phyloP scores from a whole-genome alignment of 2,113 vertebrate genomes.

The Crotalus horridus region DNA sequence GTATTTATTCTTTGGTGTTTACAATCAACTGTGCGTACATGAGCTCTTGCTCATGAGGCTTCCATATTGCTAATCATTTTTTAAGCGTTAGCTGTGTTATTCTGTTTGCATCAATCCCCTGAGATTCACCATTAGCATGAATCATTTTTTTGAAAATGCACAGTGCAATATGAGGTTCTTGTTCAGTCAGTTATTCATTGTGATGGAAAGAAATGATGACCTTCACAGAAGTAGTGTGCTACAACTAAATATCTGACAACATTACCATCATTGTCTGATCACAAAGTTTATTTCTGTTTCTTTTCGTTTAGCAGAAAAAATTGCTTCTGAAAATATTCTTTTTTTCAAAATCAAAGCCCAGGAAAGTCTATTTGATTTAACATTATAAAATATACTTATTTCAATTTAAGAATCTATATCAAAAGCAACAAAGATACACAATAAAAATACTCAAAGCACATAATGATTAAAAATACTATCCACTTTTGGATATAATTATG shows the following conservation, averaged over 20 bases:
- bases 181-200: constrained; percentile 72
- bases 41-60: constrained; percentile 59
- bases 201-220: constrained; percentile 72
- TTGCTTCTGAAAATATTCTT: background rate
- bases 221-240: constrained; percentile 69
- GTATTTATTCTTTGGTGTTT: constrained; percentile 76
- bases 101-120: constrained; percentile 75
- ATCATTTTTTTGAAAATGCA: constrained; percentile 72
- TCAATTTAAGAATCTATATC: background rate
- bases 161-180: constrained; percentile 68
- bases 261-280: constrained; percentile 34
- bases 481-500: background rate
- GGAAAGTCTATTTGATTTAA: background rate
- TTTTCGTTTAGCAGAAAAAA: constrained; percentile 3
- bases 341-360: constrained; percentile 15
- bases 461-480: background rate
- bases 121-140: constrained; percentile 77
- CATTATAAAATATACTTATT: background rate
- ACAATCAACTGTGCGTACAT: constrained; percentile 64
- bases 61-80: constrained; percentile 76
- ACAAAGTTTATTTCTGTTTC: constrained; percentile 35
- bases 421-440: background rate
- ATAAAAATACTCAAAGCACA: background rate
- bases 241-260: constrained; percentile 64
- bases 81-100: constrained; percentile 75